These are phyloP conservation scores for Aricia agestis DNA, from an alignment of 1,140 invertebrate species.

Conservation along the genomic window DNA sequence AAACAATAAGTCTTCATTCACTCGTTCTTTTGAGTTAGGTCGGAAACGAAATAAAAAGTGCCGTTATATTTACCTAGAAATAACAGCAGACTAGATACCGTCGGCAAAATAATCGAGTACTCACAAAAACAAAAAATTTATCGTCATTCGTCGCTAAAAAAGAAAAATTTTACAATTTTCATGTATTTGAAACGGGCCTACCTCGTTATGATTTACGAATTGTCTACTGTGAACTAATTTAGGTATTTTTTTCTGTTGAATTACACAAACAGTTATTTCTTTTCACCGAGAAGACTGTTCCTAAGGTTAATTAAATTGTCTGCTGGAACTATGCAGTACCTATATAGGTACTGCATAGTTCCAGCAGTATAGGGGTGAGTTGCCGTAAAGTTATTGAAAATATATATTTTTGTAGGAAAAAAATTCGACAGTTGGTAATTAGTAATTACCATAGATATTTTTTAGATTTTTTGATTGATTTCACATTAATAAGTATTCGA, in stretches of 20 bases:
- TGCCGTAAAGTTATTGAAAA: no score
- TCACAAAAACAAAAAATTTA: background rate
- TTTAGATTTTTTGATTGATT: no score
- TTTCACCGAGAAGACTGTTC: background rate
- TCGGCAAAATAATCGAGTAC: background rate
- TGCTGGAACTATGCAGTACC: background rate
- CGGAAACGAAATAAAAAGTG: background rate
- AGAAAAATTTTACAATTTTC: background rate
- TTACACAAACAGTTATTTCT: background rate
- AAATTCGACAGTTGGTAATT: no score
- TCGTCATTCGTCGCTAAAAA: background rate
- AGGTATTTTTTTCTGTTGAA: background rate
- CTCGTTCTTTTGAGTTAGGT: background rate
- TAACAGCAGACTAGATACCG: background rate
- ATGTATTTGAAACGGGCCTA: background rate
- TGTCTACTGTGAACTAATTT: background rate
- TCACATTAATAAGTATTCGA: no score
- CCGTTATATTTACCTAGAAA: constrained; percentile 5
- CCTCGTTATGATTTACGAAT: background rate
- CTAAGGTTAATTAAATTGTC: background rate
- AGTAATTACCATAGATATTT: no score
- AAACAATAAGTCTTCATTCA: background rate
- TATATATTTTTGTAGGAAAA: no score
- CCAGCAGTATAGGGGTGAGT: no score
- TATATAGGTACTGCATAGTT: no score